A percentile compares a stretch with the other conserved stretches of the same genome.
Conservation (phyloP, 1,140 invertebrate species). For the Philopotamus ludificatus region DNA sequence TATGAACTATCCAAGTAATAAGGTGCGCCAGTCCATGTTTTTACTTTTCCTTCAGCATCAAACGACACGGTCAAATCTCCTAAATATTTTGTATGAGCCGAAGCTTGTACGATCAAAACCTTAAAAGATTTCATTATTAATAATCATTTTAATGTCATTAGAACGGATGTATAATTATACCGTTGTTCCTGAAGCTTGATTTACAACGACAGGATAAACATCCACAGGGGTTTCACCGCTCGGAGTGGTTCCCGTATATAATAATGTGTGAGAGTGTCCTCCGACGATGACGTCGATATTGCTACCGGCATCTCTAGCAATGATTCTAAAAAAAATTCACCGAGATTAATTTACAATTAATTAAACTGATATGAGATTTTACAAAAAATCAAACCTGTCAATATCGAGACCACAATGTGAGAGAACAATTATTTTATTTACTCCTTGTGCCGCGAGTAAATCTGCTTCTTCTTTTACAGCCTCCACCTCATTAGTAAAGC, state of each 20-base stretch:
- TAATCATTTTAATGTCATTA: background rate
- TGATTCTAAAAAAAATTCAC: slow-evolving; percentile 50
- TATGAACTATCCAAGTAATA: slow-evolving; percentile 68
- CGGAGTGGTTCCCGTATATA: slow-evolving; percentile 60
- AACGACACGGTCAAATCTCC: slow-evolving; percentile 74
- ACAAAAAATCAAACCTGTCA: slow-evolving; percentile 59
- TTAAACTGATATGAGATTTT: background rate
- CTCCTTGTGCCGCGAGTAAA: slow-evolving; percentile 59
- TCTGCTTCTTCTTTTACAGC: slow-evolving; percentile 65
- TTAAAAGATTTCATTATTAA: slow-evolving; percentile 43
- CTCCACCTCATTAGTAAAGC: slow-evolving; percentile 67
- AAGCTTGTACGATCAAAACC: slow-evolving; percentile 72
- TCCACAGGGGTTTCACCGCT: slow-evolving; percentile 60
- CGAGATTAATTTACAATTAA: too few relatives aligned
- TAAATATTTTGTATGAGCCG: slow-evolving; percentile 71
- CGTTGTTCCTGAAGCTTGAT: slow-evolving; percentile 37
- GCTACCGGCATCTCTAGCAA: slow-evolving; percentile 63
- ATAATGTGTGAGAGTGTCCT: slow-evolving; percentile 81
- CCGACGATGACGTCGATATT: slow-evolving; percentile 81
- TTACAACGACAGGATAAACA: slow-evolving; percentile 65
- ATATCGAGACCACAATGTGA: slow-evolving; percentile 75
- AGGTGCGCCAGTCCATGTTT: slow-evolving; percentile 69
- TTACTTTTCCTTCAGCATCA: slow-evolving; percentile 68
- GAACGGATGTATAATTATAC: slow-evolving; percentile 35
- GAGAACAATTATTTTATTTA: slow-evolving; percentile 77